Evolutionary conservation across 2,888 invertebrate genomes (phyloP), one percentile per base, ranked within the genome.

Genomic region (Leptopilina drosophilae): DNA sequence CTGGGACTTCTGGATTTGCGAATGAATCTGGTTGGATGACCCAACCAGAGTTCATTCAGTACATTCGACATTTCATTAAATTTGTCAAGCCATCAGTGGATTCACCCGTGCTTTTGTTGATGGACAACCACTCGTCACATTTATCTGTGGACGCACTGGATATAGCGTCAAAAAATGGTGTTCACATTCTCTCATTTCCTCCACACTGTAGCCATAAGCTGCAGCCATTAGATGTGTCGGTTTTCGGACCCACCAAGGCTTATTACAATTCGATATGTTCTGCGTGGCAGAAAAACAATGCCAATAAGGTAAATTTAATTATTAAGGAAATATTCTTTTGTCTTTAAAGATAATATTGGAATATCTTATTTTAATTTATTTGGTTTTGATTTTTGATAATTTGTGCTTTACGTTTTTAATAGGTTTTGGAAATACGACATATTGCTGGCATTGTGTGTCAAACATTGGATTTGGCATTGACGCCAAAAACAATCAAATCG

Each of bases 71-170:
- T 62, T 77, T 65, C 9, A 49, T 65, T 6, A 33, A 6, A 14
- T 40, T 5, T 26, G 46, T 53, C 15, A 77, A 65, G 14, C 62
- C 77, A n/a, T 46, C 77, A 3, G n/a, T n/a, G n/a, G 15, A 14
- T 42, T n/a, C 59, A 12, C 79, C 76, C 11, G 62, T 79, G 6
- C 49, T 76, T 59, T 66, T 79, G 11, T 42, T 76, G 26, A 7
- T 76, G 12, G 78, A 79, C 76, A 79, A 79, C 69, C 73, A 73
- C 42, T 6, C 11, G 5, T 75, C 64, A 20, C 62, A 78, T 62
- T 26, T 56, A n/a, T 73, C 85, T 7, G 59, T 85, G 5, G 80
- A 82, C 33, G 84, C 80, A n/a, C 65, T 89, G 62, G 82, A 87
- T 78, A 64, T 65, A 7, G 26, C 76, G 7, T 53, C 65, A 12